A percentile compares a stretch with the other conserved stretches of the same genome.
Evolutionary conservation across 2,888 invertebrate genomes (phyloP).

Genomic region (Piscicola geometra): DNA sequence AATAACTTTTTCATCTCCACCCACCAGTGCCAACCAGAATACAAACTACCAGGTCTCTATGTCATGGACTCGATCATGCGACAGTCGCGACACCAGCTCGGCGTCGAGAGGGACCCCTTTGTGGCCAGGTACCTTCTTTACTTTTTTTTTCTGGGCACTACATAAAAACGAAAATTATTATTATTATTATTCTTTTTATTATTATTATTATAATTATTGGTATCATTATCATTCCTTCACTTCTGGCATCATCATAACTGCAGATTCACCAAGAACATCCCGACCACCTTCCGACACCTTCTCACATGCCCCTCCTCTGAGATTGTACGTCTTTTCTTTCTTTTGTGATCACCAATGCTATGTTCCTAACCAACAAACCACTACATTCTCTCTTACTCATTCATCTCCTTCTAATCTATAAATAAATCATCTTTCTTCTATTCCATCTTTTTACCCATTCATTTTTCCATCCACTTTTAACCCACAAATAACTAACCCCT

Average conservation of each 20-base stretch:
- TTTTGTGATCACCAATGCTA: not conserved
- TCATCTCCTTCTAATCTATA: not conserved
- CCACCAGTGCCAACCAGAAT: slow-evolving; percentile 83
- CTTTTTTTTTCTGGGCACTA: no score
- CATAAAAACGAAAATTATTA: no score
- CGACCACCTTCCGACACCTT: slow-evolving; percentile 83
- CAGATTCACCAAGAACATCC: slow-evolving; percentile 85
- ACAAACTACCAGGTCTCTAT: slow-evolving; percentile 95
- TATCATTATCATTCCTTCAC: no score
- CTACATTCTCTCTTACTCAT: not conserved
- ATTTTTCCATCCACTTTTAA: no score
- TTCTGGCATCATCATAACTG: no score
- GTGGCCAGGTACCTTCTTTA: slow-evolving; percentile 67
- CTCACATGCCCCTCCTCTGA: slow-evolving; percentile 91
- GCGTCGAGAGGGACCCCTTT: slow-evolving; percentile 93
- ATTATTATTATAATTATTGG: no score
- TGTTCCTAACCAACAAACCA: not conserved
- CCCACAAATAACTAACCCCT: no score
- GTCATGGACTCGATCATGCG: slow-evolving; percentile 98
- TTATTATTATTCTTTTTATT: no score
- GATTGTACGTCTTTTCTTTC: slow-evolving; percentile 65
- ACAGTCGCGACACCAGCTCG: slow-evolving; percentile 94
- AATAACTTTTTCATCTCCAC: not conserved
- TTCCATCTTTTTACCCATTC: no score
- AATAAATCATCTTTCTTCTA: not conserved